Conservation (phyloP, 2,888 invertebrate genomes). For the Agapostemon virescens region DNA sequence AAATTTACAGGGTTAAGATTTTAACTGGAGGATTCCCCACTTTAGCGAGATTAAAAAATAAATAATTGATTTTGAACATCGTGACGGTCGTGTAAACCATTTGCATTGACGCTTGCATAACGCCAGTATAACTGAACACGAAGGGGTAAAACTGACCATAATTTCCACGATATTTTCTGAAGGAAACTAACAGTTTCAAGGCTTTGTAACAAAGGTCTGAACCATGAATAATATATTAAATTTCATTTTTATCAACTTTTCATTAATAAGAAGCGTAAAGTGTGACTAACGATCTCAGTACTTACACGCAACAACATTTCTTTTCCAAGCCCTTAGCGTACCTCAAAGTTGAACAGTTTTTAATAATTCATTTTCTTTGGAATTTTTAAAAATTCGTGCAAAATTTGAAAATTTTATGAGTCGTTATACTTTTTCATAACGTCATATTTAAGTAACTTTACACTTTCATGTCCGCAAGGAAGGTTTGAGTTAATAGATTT, state of each 20-base stretch:
- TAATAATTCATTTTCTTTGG: not conserved
- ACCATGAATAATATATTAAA: too few species aligned
- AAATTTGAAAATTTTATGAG: not conserved
- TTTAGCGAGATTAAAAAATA: not conserved
- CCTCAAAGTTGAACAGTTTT: not conserved
- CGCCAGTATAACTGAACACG: not conserved
- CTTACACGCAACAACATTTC: too few species aligned
- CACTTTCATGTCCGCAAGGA: not conserved
- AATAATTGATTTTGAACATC: not conserved
- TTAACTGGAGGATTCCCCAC: slow-evolving; percentile 16
- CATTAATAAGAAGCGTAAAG: not conserved
- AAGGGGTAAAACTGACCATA: not conserved
- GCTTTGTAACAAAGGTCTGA: too few species aligned
- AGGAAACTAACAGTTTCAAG: too few species aligned
- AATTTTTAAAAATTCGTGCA: not conserved
- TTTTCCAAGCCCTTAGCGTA: too few species aligned
- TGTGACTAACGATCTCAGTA: too few species aligned
- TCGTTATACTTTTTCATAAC: not conserved
- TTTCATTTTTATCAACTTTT: not conserved
- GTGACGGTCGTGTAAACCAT: not conserved
- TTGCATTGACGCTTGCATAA: not conserved
- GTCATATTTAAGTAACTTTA: not conserved
- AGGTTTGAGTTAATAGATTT: not conserved
- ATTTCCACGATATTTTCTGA: too few species aligned
- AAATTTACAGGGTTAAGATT: not conserved